A percentile compares a stretch with the other conserved stretches of the same genome.
phyloP scores from a whole-genome alignment of 1,140 invertebrate species.

The Lepidurus apus region DNA sequence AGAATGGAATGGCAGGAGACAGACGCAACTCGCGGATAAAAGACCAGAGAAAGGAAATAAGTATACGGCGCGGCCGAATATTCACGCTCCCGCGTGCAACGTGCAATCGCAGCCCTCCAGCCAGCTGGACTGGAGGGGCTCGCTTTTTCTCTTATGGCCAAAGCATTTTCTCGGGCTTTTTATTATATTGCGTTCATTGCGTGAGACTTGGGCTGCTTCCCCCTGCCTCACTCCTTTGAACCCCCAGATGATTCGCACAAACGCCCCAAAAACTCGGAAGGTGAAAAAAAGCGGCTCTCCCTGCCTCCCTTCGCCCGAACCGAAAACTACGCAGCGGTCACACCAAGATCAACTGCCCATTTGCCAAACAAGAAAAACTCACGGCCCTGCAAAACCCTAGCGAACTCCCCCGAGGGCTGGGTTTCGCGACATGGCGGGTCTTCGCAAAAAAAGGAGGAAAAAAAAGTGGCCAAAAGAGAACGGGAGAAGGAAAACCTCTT shows the following conservation, averaged over 20 bases:
- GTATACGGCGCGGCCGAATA: neutral
- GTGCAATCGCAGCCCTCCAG: slow-evolving; percentile 17
- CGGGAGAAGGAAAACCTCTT: neutral
- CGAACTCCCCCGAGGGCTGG: neutral
- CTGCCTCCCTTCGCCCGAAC: neutral
- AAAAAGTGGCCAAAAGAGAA: neutral
- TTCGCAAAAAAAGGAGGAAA: neutral
- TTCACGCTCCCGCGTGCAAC: slow-evolving; percentile 20
- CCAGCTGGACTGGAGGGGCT: neutral
- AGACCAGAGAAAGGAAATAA: neutral
- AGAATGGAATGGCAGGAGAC: neutral
- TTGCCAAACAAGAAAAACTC: neutral
- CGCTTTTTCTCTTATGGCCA: neutral
- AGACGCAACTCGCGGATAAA: slow-evolving; percentile 16
- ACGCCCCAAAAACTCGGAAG: no score
- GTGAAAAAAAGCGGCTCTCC: neutral
- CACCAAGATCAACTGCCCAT: neutral
- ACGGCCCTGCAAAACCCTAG: neutral
- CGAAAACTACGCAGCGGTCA: neutral
- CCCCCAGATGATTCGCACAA: neutral
- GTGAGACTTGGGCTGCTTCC: neutral
- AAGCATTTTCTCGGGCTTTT: neutral
- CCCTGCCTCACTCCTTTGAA: neutral
- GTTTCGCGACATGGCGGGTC: neutral
- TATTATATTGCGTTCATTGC: neutral